Conservation (phyloP, 2,797 vertebrate species). For the Psittacula derbiana region DNA sequence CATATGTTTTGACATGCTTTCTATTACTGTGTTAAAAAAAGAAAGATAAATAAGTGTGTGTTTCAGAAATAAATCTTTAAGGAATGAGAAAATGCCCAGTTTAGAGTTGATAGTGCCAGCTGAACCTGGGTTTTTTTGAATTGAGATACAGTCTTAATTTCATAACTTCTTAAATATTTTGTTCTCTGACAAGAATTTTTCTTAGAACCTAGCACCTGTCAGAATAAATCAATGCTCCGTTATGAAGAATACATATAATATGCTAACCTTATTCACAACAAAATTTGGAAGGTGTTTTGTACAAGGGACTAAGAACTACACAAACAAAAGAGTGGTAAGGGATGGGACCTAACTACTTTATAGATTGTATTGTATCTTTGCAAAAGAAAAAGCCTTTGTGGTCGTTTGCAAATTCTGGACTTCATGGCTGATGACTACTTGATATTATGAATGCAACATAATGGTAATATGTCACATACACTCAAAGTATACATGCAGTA, state of each 20-base stretch:
- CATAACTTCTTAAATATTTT: not conserved
- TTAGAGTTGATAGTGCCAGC: not conserved
- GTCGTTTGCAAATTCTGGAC: not conserved
- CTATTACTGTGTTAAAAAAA: not conserved
- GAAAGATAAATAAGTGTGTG: not conserved
- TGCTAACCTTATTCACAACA: not conserved
- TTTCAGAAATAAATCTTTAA: not conserved
- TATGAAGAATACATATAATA: not conserved
- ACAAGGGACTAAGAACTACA: not conserved
- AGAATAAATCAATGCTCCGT: not conserved
- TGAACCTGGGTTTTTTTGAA: not conserved
- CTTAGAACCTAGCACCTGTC: not conserved
- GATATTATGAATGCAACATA: not conserved
- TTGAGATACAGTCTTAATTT: not conserved
- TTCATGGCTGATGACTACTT: not conserved
- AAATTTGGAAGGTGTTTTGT: not conserved
- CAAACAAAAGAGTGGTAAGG: not conserved
- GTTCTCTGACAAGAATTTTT: not conserved
- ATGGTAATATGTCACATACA: not conserved
- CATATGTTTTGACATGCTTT: not conserved
- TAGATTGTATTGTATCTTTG: not conserved
- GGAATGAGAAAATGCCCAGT: not conserved
- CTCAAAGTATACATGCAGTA: not conserved
- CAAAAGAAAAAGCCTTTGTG: not conserved
- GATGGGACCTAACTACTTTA: not conserved